phyloP scores from a whole-genome alignment of 2,113 vertebrate genomes.

The Lucifuga dentata region DNA sequence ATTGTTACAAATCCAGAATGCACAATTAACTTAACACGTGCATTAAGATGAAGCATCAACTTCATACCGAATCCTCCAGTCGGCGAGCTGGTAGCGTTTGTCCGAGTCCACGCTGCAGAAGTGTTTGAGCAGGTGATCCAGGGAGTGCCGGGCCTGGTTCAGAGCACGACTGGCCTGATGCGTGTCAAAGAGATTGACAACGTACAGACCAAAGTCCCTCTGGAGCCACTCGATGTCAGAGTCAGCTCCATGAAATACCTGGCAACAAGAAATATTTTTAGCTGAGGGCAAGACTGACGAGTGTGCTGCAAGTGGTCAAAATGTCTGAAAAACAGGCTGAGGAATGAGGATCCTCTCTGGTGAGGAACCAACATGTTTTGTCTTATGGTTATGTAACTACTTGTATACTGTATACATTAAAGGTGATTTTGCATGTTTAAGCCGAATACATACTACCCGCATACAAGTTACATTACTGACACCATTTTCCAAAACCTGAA shows the following conservation, averaged over 20 bases:
- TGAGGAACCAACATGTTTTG: background rate
- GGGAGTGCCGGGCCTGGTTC: constrained; percentile 90
- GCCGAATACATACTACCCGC: background rate
- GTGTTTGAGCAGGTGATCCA: constrained; percentile 91
- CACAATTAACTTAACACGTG: background rate
- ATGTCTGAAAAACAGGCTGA: no score
- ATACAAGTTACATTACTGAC: no score
- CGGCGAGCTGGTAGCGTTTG: constrained; percentile 96
- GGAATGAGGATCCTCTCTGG: background rate
- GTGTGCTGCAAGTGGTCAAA: no score
- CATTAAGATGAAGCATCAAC: background rate
- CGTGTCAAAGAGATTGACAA: constrained; percentile 97
- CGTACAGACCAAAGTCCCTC: constrained; percentile 94
- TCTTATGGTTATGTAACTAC: background rate
- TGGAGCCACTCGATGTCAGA: constrained; percentile 98
- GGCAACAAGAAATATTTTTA: constrained; percentile 9
- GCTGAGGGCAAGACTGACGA: no score
- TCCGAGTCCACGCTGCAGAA: constrained; percentile 89
- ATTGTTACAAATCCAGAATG: no score
- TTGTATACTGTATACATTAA: no score
- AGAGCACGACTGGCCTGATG: constrained; percentile 94
- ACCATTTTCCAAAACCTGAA: no score
- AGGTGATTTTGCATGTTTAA: no score
- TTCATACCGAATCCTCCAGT: constrained; percentile 95
- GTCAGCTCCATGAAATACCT: constrained; percentile 96